Base-by-base conservation (phyloP, 1,140 invertebrate genomes). In the Drosophila watanabei region DNA sequence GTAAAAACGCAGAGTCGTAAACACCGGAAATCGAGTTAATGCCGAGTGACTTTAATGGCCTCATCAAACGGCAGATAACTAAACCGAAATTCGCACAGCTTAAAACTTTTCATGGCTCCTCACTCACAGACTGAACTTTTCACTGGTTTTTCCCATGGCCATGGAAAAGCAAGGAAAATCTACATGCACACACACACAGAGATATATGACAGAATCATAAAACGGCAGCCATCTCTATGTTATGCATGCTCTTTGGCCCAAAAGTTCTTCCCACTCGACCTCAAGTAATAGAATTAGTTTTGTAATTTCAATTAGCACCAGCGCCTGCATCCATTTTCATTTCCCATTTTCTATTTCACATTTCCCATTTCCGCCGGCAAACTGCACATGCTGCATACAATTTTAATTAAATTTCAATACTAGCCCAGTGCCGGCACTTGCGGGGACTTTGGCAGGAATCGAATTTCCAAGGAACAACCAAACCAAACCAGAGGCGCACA, bases 341-440 rank as follows among this genome's bases (percentile, higher is more conserved):
- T 24, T 24, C 39, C 64, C 63, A 39, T 66, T 56, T 63, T 16
- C 35, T 59, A 64, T 52, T 69, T 64, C 2, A 37, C 58, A 62
- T 39, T 63, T 63, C 14, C 66, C n/a, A 43, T 24, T 30, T 43
- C 37, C 41, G 18, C 48, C 61, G 59, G 35, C 60, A 68, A 65
- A 39, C n/a, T 59, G 72, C 63, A 77, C 54, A 66, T 69, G 52
- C 52, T 24, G 18, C 52, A 63, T 57, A 28, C 54, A 84, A 77
- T 76, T 79, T 84, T 84, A 84, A 84, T 84, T 84, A 59, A 72
- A 77, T 84, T 80, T 71, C 39, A 64, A 56, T 72, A 66, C 57
- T 70, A 51, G 54, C 56, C 39, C 63, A 33, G 46, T 49, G 32
- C 37, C 57, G 45, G 51, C 73, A 63, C 76, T 78, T 54, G 9